These are phyloP conservation scores for Graptemys geographica DNA, from an alignment of 2,797 vertebrate genomes.

Conservation along the genomic window DNA sequence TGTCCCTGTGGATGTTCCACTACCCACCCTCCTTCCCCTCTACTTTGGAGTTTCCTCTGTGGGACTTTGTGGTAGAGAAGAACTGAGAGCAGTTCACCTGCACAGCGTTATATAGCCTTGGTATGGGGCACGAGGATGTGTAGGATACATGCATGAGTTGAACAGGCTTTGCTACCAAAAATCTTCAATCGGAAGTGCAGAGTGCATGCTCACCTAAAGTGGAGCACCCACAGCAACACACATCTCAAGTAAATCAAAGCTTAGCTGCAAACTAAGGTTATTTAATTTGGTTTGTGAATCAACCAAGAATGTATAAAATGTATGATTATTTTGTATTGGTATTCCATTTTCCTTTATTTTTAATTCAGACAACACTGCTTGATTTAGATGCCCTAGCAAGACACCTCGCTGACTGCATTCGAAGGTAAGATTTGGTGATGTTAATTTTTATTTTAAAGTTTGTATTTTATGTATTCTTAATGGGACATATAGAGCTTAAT, in stretches of 20 bases:
- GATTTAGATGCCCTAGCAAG: constrained; percentile 97
- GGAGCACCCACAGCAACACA: neutral
- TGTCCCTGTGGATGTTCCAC: neutral
- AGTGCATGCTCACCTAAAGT: neutral
- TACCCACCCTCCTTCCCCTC: neutral
- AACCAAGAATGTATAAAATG: neutral
- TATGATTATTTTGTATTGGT: neutral
- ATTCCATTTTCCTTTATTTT: constrained; percentile 66
- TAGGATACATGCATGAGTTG: neutral
- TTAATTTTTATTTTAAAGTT: neutral
- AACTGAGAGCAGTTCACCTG: neutral
- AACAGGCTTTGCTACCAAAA: neutral
- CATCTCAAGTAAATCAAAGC: neutral
- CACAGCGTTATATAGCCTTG: neutral
- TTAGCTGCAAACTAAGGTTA: neutral
- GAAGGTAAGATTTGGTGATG: constrained; percentile 86
- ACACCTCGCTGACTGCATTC: constrained; percentile 97
- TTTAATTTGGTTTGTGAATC: neutral
- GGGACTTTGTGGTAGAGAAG: neutral
- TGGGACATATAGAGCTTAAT: neutral
- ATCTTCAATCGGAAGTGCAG: neutral
- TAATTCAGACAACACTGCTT: constrained; percentile 92
- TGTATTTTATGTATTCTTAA: neutral
- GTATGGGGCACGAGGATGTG: neutral
- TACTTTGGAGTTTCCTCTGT: neutral